Evolutionary conservation across 2,888 invertebrate species (phyloP).

Genomic region (Gari tellinella): DNA sequence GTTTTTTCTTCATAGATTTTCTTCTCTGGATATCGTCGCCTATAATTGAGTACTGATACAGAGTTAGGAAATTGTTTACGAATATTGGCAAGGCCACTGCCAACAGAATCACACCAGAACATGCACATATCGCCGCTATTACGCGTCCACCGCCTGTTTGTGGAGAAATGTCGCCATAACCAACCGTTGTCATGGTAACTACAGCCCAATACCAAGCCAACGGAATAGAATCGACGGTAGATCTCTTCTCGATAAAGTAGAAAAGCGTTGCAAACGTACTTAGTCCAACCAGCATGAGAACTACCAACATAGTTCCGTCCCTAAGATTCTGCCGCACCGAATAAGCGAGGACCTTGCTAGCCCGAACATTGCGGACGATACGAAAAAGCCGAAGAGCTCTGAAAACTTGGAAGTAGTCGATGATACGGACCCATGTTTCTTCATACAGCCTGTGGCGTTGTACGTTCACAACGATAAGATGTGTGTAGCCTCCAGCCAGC

Average conservation of each 20-base stretch:
- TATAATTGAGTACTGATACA: slow-evolving; percentile 55
- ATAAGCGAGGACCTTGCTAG: slow-evolving; percentile 47
- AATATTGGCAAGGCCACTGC: slow-evolving; percentile 59
- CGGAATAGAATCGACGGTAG: slow-evolving; percentile 45
- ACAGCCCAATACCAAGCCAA: slow-evolving; percentile 59
- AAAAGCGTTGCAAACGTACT: slow-evolving; percentile 50
- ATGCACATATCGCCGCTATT: slow-evolving; percentile 41
- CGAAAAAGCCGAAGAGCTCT: slow-evolving; percentile 54
- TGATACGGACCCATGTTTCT: slow-evolving; percentile 32
- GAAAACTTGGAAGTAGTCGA: slow-evolving; percentile 53
- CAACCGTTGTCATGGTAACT: slow-evolving; percentile 65
- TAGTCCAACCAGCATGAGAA: slow-evolving; percentile 48
- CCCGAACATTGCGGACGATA: slow-evolving; percentile 47
- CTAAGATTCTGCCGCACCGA: slow-evolving; percentile 45
- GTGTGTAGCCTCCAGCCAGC: slow-evolving; percentile 28
- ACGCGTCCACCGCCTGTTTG: slow-evolving; percentile 40
- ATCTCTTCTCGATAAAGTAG: slow-evolving; percentile 50
- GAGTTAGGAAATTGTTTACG: slow-evolving; percentile 60
- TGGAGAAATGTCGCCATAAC: slow-evolving; percentile 62
- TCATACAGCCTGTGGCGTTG: slow-evolving; percentile 37
- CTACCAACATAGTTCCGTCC: slow-evolving; percentile 40
- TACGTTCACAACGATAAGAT: slow-evolving; percentile 13
- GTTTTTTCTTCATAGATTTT: no score
- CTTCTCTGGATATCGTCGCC: slow-evolving; percentile 19
- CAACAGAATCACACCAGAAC: slow-evolving; percentile 55